Conservation (phyloP, 1,140 invertebrate genomes). For the Hylyphantes graminicola region DNA sequence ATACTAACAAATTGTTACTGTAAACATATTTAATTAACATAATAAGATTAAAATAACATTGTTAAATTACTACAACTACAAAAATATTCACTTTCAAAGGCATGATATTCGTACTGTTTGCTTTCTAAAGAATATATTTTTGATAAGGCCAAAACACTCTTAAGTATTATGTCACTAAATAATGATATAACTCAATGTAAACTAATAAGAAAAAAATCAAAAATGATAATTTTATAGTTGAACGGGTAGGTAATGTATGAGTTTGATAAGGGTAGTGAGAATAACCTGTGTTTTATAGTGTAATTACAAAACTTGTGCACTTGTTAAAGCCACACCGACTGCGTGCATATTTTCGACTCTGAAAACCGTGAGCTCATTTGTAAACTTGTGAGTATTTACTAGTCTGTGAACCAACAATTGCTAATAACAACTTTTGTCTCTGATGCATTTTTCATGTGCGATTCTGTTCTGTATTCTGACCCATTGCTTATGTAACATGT, state of each 20-base stretch:
- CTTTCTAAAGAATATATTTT: slow-evolving; percentile 17
- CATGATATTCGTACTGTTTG: not conserved
- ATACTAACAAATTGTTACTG: too few relatives aligned
- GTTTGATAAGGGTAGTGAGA: not conserved
- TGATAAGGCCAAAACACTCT: slow-evolving; percentile 11
- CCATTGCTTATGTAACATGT: slow-evolving; percentile 56
- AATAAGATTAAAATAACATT: too few relatives aligned
- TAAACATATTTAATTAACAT: too few relatives aligned
- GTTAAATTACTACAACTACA: too few relatives aligned
- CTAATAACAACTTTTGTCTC: slow-evolving; percentile 42
- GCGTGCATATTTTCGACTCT: slow-evolving; percentile 18
- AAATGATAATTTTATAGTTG: slow-evolving; percentile 6
- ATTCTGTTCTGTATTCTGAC: slow-evolving; percentile 49
- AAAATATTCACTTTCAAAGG: too few relatives aligned
- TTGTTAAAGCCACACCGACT: slow-evolving; percentile 48
- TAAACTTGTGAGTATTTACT: slow-evolving; percentile 56
- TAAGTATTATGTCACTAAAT: too few relatives aligned
- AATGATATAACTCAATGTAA: too few relatives aligned
- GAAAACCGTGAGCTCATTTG: slow-evolving; percentile 52
- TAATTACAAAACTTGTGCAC: slow-evolving; percentile 49
- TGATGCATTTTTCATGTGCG: slow-evolving; percentile 47
- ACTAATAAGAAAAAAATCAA: slow-evolving; percentile 5
- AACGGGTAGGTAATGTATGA: not conserved
- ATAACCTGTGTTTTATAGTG: slow-evolving; percentile 51
- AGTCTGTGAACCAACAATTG: slow-evolving; percentile 48